Evolutionary conservation across 2,888 invertebrate species (phyloP), one percentile per base, ranked within the genome.

Genomic region (Rhorus exstirpatorius): DNA sequence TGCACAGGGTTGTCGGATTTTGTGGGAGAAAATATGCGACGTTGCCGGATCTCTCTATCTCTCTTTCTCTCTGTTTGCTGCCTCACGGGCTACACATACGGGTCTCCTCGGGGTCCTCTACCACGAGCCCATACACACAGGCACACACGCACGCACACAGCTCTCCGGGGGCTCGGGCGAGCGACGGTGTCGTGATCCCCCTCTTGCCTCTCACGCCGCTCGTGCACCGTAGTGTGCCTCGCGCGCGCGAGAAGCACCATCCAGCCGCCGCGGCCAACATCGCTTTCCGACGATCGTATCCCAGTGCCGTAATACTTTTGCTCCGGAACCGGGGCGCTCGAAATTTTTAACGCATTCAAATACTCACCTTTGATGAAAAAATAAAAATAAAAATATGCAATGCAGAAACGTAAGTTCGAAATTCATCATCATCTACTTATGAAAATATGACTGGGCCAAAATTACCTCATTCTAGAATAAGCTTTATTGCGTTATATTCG

Each of bases 41-140:
- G 89, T 90, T 90, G 90, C 89, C 90, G 80, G 51, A 53, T 76
- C 61, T 65, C 38, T 26, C 49, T 26, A 49, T 58, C 76, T 67
- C 71, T 8, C 38, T 65, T n/a, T 35, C 8, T 26, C 17, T 35
- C 7, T 31, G 68, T n/a, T 17, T 4, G 17, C 17, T 44, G 63
- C 67, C 58, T 63, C 75, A 24, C 82, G 70, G 58, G 58, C 51
- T 63, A 21, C 38, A 17, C 35, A 35, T 17, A 1, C n/a, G 7
- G 4, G 12, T 21, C 41, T 41, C 65, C 41, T 14, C 41, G 53
- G 38, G 53, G 51, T 41, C 51, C 53, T 24, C 70, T 38, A 21
- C 80, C 46, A 55, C 75, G 74, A 67, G 41, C 79, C 74, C 67
- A 46, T 14, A 61, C 58, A 41, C 75, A 46, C 51, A n/a, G 44